Evolutionary conservation across 2,888 invertebrate species (phyloP), one percentile per base, ranked within the genome.

Genomic region (Stenurella melanura): DNA sequence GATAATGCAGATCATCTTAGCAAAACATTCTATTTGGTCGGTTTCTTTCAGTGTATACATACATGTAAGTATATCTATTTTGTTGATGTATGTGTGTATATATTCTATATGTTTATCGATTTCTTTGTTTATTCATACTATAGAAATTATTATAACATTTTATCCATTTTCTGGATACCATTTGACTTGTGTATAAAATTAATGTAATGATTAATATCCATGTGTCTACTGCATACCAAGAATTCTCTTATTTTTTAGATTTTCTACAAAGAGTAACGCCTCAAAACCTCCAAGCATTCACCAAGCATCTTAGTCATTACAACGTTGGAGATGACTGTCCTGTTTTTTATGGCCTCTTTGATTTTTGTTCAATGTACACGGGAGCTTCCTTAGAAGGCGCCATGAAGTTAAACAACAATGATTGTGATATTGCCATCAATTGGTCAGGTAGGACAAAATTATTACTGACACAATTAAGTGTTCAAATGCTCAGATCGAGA

Each of bases 251-350:
- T 63, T 68, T 85, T 87, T 57, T 76, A 77, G 97, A 98, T 86
- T 99, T 99, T 87, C 90, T 99, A 15, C 96, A 97, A 89, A 93
- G 96, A 86, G 98, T 99, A 0, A 97, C 98, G 0, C 99, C 99
- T 1, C 96, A 97, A 87, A 98, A 97, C 89, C 95, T 98, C 75
- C 97, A 98, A 88, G 94, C 93, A 68, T 98, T 95, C 88, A 97
- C 98, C 0, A 98, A 98, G 89, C 96, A 96, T 87, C 90, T 99
- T 9, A 94, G 95, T 38, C 96, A 97, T 86, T 99, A 98, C 89
- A 99, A 99, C 90, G 98, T 99, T 0, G 99, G 99, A 0, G 99
- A 99, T 88, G 99, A 99, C 88, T 99, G 97, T 87, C 97, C 97
- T 0, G 96, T 97, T 0, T 97, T 97, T 87, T 98, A 98, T 89